Evolutionary conservation across 2,113 vertebrate genomes (phyloP).

Genomic region (Lipotes vexillifer): DNA sequence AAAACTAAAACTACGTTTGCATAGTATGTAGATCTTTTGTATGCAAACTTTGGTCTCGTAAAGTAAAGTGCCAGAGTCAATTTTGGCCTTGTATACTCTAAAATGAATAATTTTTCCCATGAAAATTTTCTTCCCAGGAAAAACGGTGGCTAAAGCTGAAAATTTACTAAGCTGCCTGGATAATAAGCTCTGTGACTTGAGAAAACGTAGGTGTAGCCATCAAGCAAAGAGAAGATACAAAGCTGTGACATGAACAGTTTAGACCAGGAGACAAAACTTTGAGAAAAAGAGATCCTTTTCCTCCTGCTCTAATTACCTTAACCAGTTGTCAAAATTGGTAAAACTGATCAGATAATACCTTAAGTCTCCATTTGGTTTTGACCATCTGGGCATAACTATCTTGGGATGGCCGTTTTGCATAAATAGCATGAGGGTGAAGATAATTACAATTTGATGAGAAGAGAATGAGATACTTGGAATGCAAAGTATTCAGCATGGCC

Average conservation of each 20-base stretch:
- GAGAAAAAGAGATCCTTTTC: neutral
- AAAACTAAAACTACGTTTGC: constrained; percentile 6
- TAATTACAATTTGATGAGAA: neutral
- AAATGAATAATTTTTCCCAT: constrained; percentile 1
- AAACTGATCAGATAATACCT: neutral
- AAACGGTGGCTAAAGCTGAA: neutral
- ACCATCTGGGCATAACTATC: neutral
- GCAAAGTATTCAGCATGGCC: neutral
- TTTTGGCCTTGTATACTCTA: neutral
- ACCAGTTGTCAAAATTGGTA: neutral
- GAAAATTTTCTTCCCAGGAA: neutral
- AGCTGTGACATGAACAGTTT: neutral
- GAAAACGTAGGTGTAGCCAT: neutral
- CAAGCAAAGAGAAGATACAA: neutral
- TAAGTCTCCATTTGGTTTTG: neutral
- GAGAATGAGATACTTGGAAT: neutral
- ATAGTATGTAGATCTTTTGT: neutral
- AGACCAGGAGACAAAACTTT: neutral
- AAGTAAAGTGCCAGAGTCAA: neutral
- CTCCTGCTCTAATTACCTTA: neutral
- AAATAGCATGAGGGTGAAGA: neutral
- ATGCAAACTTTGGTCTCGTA: neutral
- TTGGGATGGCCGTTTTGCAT: neutral
- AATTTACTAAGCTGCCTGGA: neutral
- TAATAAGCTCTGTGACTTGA: neutral